Evolutionary conservation across 1,140 invertebrate species (phyloP).

Genomic region (Drosophila insularis): DNA sequence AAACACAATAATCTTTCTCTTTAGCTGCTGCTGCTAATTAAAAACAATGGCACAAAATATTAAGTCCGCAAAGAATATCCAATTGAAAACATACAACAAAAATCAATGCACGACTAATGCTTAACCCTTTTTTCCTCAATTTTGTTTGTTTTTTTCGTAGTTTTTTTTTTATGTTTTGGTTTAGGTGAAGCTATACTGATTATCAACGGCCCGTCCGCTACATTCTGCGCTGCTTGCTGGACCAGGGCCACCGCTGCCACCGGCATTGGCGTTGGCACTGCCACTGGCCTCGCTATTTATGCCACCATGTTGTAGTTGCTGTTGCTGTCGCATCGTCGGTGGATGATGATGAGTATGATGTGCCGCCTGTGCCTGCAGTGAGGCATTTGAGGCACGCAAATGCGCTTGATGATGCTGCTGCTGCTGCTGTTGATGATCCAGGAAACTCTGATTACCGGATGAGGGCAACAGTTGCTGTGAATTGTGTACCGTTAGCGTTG

Average conservation of each 20-base stretch:
- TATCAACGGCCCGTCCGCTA: slow-evolving; percentile 85
- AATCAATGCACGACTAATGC: slow-evolving; percentile 29
- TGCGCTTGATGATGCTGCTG: slow-evolving; percentile 46
- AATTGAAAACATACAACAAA: slow-evolving; percentile 23
- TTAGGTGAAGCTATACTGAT: slow-evolving; percentile 87
- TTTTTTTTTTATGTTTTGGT: slow-evolving; percentile 1
- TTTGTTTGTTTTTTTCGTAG: background rate
- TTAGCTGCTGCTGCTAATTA: slow-evolving; percentile 39
- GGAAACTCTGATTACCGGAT: slow-evolving; percentile 52
- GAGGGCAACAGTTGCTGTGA: slow-evolving; percentile 37
- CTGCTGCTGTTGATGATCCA: slow-evolving; percentile 34
- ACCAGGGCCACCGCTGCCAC: slow-evolving; percentile 29
- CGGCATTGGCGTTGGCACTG: slow-evolving; percentile 28
- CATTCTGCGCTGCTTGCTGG: slow-evolving; percentile 43
- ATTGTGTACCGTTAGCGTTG: slow-evolving; percentile 59
- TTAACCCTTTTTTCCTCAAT: background rate
- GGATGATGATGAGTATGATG: slow-evolving; percentile 37
- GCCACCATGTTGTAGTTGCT: slow-evolving; percentile 34
- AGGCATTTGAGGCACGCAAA: slow-evolving; percentile 71
- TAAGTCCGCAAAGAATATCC: slow-evolving; percentile 58
- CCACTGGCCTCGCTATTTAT: slow-evolving; percentile 26
- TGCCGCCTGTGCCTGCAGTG: slow-evolving; percentile 62
- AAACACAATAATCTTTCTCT: slow-evolving; percentile 35
- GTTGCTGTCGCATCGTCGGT: background rate
- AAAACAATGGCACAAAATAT: slow-evolving; percentile 69